These are phyloP conservation scores for Caranx melampygus DNA, from an alignment of 2,113 vertebrate genomes.

Conservation along the genomic window DNA sequence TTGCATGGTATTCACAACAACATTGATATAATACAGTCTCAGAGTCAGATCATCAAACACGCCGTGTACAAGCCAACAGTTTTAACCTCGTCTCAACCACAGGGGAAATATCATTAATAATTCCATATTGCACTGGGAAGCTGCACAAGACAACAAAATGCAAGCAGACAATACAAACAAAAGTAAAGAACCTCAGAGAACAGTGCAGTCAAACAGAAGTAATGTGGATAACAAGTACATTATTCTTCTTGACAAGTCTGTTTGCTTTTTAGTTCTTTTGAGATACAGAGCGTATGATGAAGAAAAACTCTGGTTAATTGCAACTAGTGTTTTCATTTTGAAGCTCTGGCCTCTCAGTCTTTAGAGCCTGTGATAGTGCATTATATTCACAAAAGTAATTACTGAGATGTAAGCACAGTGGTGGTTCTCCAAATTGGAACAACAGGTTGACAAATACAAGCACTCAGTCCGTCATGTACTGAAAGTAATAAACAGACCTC, in stretches of 20 bases:
- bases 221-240: background rate
- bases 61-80: slow-evolving; percentile 1
- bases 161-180: background rate
- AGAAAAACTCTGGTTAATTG: background rate
- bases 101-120: slow-evolving; percentile 13
- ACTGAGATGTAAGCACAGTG: background rate
- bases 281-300: background rate
- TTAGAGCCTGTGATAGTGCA: background rate
- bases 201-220: slow-evolving; percentile 7
- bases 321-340: background rate
- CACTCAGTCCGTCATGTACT: background rate
- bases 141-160: slow-evolving; percentile 10
- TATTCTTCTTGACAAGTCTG: background rate
- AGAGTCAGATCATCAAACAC: slow-evolving; percentile 1
- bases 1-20: background rate
- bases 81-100: background rate
- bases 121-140: slow-evolving; percentile 10
- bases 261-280: slow-evolving; percentile 13
- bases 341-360: background rate
- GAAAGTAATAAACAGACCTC: background rate
- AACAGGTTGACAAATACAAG: background rate
- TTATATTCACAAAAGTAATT: background rate
- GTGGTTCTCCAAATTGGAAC: background rate
- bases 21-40: background rate
- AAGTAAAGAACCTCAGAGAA: slow-evolving; percentile 13